Evolutionary conservation across 2,797 vertebrate genomes (phyloP).

Genomic region (Betta splendens): DNA sequence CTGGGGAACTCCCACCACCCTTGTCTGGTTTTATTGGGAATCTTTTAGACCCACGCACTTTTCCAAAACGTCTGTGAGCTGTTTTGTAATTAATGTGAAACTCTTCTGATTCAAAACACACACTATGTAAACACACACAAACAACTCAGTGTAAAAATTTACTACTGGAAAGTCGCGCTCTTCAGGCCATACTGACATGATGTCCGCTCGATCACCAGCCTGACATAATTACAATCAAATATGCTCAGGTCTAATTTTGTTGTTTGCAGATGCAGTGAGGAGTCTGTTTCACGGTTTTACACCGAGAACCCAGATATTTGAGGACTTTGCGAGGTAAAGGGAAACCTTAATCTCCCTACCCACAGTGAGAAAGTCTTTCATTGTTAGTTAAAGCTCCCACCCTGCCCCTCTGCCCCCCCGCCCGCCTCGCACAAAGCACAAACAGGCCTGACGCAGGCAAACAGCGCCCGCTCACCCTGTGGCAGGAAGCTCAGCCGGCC

Average conservation of each 20-base stretch:
- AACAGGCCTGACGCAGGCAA: constrained; percentile 60
- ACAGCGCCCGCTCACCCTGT: constrained; percentile 65
- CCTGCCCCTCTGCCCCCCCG: constrained; percentile 9
- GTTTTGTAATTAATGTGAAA: neutral
- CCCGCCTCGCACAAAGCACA: constrained; percentile 61
- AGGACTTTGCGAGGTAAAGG: constrained; percentile 12
- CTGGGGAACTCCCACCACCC: constrained; percentile 18
- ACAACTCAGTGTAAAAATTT: too few relatives aligned
- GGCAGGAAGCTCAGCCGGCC: constrained; percentile 59
- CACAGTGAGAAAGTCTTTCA: constrained; percentile 45
- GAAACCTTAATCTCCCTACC: constrained; percentile 38
- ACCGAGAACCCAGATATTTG: constrained; percentile 24
- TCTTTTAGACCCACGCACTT: constrained; percentile 23
- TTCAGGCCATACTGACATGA: neutral
- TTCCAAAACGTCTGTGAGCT: neutral
- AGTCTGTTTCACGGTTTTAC: constrained; percentile 22
- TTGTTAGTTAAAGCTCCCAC: constrained; percentile 50
- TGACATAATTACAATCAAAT: neutral
- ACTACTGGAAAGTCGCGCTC: neutral
- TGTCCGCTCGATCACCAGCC: neutral
- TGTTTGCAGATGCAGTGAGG: constrained; percentile 21
- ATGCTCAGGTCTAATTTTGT: neutral
- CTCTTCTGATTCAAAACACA: neutral
- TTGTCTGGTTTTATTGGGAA: constrained; percentile 41
- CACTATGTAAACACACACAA: neutral